phyloP scores from a whole-genome alignment of 2,888 invertebrate genomes.

The Cephus runcator region DNA sequence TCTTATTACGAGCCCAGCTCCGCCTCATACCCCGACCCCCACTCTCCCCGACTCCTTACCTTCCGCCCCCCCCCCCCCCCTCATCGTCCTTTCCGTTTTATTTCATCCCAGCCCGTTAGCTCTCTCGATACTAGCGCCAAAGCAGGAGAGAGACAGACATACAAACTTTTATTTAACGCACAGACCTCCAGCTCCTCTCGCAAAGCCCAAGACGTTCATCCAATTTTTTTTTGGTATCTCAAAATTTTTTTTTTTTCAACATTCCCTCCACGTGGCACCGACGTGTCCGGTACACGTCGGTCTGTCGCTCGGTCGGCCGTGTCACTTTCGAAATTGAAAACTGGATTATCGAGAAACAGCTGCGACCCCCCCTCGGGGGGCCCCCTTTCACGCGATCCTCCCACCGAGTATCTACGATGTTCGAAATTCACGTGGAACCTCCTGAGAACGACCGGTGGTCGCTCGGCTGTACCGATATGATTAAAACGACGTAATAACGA shows the following conservation, averaged over 20 bases:
- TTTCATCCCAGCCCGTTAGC: background rate
- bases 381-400: slow-evolving; percentile 4
- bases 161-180: background rate
- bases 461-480: background rate
- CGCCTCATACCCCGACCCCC: background rate
- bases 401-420: slow-evolving; percentile 6
- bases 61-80: slow-evolving; percentile 2
- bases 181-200: too few relatives aligned
- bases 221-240: background rate
- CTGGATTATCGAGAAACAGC: slow-evolving; percentile 1
- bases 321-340: slow-evolving; percentile 7
- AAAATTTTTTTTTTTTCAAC: background rate
- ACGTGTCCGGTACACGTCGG: background rate
- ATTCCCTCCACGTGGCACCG: background rate
- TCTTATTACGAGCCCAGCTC: background rate
- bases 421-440: background rate
- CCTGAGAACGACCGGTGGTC: background rate
- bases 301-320: background rate
- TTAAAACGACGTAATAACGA: background rate
- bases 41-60: background rate
- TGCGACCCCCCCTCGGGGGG: background rate
- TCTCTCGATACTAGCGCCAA: background rate
- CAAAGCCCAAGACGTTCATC: background rate
- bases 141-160: background rate
- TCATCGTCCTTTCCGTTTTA: slow-evolving; percentile 14